Conservation (phyloP, 2,888 invertebrate species). For the Clunio marinus region DNA sequence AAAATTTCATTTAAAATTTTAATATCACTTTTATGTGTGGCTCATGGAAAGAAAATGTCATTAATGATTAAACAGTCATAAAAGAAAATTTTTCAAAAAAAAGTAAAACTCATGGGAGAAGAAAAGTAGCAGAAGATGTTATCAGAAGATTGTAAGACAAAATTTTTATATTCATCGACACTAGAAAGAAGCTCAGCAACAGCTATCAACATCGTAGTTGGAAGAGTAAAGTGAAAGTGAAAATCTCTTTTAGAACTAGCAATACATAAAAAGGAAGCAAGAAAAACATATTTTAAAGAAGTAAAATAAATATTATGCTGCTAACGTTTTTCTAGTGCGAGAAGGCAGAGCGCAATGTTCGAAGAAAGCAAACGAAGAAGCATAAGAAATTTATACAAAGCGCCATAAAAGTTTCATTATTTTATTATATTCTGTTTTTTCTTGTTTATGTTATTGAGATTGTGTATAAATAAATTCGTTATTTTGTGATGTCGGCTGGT, state of each 20-base stretch:
- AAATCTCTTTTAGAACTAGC: neutral
- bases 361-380: neutral
- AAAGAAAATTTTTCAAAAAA: no score
- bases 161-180: no score
- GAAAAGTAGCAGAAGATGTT: no score
- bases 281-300: neutral
- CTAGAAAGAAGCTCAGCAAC: neutral
- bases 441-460: conserved; percentile 20
- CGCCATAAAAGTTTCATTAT: conserved; percentile 30
- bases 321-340: neutral
- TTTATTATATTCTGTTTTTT: conserved; percentile 17
- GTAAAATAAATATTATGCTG: conserved; percentile 3
- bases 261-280: neutral
- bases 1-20: no score
- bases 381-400: conserved; percentile 16
- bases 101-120: no score
- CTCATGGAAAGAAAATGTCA: no score
- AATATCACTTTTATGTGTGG: no score
- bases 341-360: neutral
- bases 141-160: no score
- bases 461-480: neutral
- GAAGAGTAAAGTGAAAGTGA: conserved; percentile 5
- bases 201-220: neutral
- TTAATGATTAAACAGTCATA: no score
- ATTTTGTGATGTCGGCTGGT: neutral